Evolutionary conservation across 2,113 vertebrate genomes (phyloP).

Genomic region (Micronycteris hirsuta): DNA sequence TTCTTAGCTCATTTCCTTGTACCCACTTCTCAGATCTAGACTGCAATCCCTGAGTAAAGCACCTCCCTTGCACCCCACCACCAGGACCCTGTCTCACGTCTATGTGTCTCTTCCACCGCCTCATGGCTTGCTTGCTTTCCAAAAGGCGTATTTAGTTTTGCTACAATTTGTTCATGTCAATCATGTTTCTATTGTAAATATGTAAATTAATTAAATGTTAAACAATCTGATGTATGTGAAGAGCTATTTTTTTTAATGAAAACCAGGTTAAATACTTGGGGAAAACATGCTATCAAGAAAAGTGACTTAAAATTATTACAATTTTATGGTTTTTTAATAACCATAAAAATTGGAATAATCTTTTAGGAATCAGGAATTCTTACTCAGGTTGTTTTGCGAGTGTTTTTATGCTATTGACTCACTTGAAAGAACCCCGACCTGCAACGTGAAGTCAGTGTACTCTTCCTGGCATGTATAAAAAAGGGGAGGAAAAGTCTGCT

Average conservation of each 20-base stretch:
- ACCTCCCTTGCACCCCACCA: no score
- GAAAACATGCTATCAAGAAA: neutral
- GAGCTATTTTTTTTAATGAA: neutral
- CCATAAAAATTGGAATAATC: neutral
- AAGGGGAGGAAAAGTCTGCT: no score
- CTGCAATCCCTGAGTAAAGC: fast-evolving
- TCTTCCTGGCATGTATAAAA: fast-evolving
- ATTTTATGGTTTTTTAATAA: no score
- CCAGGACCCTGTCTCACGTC: fast-evolving
- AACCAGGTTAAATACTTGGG: neutral
- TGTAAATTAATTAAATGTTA: neutral
- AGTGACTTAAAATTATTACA: neutral
- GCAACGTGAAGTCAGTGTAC: neutral
- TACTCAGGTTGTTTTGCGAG: no score
- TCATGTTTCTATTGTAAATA: neutral
- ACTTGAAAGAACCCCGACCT: neutral
- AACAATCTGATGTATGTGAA: neutral
- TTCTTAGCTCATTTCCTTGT: neutral
- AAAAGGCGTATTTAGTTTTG: neutral
- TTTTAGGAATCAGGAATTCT: neutral
- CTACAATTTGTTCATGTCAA: no score
- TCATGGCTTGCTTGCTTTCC: neutral
- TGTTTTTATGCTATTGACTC: neutral
- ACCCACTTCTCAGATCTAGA: neutral
- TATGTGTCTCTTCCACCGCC: fast-evolving